Conservation (phyloP, 2,113 vertebrate species). For the Rhadina sibilatrix region DNA sequence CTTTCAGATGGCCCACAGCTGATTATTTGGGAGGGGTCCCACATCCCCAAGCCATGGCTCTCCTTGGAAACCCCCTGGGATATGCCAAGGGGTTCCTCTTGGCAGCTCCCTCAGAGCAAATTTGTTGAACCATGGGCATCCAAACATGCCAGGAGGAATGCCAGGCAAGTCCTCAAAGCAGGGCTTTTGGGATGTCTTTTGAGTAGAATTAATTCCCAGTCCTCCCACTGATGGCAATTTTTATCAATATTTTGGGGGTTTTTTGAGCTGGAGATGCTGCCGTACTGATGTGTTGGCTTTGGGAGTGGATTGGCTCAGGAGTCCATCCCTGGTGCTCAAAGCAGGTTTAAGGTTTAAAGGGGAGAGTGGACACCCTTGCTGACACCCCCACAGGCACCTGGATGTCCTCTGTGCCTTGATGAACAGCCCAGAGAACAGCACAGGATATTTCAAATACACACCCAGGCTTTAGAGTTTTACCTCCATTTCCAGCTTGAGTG, state of each 20-base stretch:
- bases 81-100: neutral
- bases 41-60: neutral
- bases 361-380: neutral
- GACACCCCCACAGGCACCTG: neutral
- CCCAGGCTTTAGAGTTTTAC: neutral
- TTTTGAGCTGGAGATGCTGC: neutral
- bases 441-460: neutral
- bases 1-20: neutral
- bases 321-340: neutral
- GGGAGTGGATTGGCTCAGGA: neutral
- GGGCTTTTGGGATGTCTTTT: neutral
- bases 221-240: neutral
- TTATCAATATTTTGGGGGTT: accelerated
- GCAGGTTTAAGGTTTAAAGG: neutral
- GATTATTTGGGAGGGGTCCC: neutral
- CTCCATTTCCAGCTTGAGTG: neutral
- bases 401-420: accelerated
- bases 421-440: neutral
- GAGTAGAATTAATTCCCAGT: neutral
- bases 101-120: neutral
- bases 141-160: neutral
- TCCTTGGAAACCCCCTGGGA: neutral
- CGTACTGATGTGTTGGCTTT: neutral
- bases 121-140: neutral
- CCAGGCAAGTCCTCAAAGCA: neutral